A percentile compares a stretch with the other conserved stretches of the same genome.
Conservation (phyloP, 2,888 invertebrate species). For the Dugesia japonica region DNA sequence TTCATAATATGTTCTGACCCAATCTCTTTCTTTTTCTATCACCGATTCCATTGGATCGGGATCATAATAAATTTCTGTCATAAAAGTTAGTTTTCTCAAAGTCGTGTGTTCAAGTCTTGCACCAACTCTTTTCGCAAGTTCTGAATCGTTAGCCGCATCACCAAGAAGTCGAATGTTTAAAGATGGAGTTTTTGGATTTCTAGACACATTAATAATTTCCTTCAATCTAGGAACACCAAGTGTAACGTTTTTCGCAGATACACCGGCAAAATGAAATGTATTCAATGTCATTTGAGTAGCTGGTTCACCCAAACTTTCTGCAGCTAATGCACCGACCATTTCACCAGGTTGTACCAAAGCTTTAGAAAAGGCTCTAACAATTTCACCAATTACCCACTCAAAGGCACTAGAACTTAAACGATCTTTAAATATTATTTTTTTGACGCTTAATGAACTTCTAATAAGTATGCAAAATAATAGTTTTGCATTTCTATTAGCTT, state of each 20-base stretch:
- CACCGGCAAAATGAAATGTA: constrained; percentile 99
- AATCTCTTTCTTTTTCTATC: constrained; percentile 94
- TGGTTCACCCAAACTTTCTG: constrained; percentile 93
- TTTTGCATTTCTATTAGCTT: constrained; percentile 88
- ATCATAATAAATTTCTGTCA: constrained; percentile 91
- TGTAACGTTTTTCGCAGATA: constrained; percentile 98
- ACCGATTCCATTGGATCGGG: constrained; percentile 96
- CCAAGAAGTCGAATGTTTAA: constrained; percentile 90
- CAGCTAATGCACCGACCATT: constrained; percentile 96
- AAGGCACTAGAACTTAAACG: constrained; percentile 84
- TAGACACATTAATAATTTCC: constrained; percentile 82
- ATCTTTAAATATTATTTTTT: constrained; percentile 86
- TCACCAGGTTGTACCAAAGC: constrained; percentile 72
- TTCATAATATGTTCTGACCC: constrained; percentile 97
- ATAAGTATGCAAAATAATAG: constrained; percentile 55
- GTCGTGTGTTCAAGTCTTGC: constrained; percentile 95
- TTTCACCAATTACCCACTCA: constrained; percentile 98
- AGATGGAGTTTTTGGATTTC: constrained; percentile 95
- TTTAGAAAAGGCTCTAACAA: constrained; percentile 91
- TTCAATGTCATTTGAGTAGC: constrained; percentile 98
- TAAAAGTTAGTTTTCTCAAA: constrained; percentile 79
- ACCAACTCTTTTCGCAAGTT: constrained; percentile 93
- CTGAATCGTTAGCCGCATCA: constrained; percentile 91
- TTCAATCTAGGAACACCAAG: constrained; percentile 93
- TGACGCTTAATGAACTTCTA: constrained; percentile 83